These are phyloP conservation scores for Ceyx cyanopectus DNA, from an alignment of 2,113 vertebrate species.

Conservation along the genomic window DNA sequence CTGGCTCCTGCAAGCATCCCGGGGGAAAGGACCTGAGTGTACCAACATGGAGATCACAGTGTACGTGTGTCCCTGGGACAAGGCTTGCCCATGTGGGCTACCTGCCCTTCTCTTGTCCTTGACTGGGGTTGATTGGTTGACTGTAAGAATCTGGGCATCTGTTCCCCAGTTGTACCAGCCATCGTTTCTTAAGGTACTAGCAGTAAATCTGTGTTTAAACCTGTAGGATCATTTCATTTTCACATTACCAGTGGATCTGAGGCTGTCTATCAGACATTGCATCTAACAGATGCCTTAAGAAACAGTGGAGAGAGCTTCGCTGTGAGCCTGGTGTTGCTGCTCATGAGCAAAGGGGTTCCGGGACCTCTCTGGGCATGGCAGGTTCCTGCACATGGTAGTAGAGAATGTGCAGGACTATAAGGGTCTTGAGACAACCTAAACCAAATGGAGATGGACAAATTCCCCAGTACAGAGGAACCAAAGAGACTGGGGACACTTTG, in stretches of 20 bases:
- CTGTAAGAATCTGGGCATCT: background rate
- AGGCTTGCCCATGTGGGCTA: background rate
- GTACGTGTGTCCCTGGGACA: constrained; percentile 73
- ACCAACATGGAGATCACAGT: constrained; percentile 82
- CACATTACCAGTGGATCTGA: background rate
- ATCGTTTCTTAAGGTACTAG: background rate
- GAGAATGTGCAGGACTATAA: background rate
- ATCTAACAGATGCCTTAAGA: background rate
- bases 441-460: background rate
- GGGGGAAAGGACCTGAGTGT: constrained; percentile 80
- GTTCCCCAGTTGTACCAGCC: background rate
- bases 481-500: background rate
- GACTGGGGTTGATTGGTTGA: background rate
- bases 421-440: background rate
- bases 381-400: background rate
- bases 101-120: background rate
- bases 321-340: background rate
- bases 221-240: background rate
- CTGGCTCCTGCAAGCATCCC: constrained; percentile 87
- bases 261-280: background rate
- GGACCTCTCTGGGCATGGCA: background rate
- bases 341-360: background rate
- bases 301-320: background rate
- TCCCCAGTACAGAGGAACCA: background rate
- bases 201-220: background rate